phyloP scores from a whole-genome alignment of 1,140 invertebrate species.

The Stegodyphus mimosarum region DNA sequence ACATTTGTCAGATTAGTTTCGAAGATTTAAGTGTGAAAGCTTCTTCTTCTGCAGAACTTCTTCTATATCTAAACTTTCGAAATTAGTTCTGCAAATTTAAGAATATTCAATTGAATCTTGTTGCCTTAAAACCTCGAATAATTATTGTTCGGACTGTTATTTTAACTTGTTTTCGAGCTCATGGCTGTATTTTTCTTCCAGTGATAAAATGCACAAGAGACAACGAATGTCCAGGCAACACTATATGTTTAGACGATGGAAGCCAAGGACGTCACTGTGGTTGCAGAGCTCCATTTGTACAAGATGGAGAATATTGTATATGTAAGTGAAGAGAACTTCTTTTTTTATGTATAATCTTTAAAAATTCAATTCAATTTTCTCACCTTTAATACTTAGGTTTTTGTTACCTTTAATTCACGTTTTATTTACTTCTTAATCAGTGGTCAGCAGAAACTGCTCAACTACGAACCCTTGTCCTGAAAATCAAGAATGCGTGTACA shows the following conservation, averaged over 20 bases:
- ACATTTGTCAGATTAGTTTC: too few relatives aligned
- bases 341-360: neutral
- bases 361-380: neutral
- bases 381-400: too few relatives aligned
- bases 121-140: too few relatives aligned
- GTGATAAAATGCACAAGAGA: conserved; percentile 60
- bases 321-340: conserved; percentile 58
- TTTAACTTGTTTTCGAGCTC: neutral
- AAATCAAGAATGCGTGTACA: conserved; percentile 64
- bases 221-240: conserved; percentile 64
- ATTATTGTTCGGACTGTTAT: too few relatives aligned
- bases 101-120: too few relatives aligned
- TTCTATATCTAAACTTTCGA: too few relatives aligned
- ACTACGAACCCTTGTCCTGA: conserved; percentile 63
- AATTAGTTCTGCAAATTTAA: too few relatives aligned
- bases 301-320: conserved; percentile 65
- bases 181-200: conserved; percentile 23
- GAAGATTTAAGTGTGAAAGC: too few relatives aligned
- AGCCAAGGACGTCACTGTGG: conserved; percentile 63
- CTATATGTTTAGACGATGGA: conserved; percentile 63
- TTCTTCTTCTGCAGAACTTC: too few relatives aligned
- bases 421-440: conserved; percentile 29
- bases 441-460: conserved; percentile 64
- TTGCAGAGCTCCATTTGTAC: conserved; percentile 63
- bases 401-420: too few relatives aligned